Evolutionary conservation across 2,113 vertebrate species (phyloP).

Genomic region (Mesocricetus auratus): DNA sequence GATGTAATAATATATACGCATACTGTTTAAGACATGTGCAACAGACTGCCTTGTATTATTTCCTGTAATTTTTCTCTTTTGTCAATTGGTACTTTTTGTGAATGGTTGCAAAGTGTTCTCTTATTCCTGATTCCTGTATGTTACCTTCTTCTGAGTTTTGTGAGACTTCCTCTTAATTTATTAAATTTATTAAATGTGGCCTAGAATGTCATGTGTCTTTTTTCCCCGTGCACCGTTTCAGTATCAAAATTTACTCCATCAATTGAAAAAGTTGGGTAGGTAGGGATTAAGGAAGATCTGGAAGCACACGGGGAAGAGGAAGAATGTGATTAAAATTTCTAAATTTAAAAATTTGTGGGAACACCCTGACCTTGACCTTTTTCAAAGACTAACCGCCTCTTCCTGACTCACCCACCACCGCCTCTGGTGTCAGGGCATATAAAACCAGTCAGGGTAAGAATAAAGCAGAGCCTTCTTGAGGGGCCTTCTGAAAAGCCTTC

Average conservation of each 20-base stretch:
- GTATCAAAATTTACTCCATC: background rate
- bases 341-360: too few species aligned
- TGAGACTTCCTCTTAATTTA: conserved; percentile 81
- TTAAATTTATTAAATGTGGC: conserved; percentile 81
- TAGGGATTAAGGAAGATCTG: background rate
- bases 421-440: too few species aligned
- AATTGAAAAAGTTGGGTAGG: background rate
- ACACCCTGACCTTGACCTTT: too few species aligned
- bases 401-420: too few species aligned
- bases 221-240: background rate
- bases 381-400: too few species aligned
- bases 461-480: too few species aligned
- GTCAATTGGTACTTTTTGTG: conserved; percentile 77
- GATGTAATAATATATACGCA: conserved; percentile 72
- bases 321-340: background rate
- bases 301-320: background rate
- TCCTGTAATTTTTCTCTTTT: conserved; percentile 72
- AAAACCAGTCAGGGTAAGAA: too few species aligned
- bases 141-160: conserved; percentile 72
- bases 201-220: conserved; percentile 38
- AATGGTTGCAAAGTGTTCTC: conserved; percentile 73
- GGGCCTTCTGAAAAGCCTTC: too few species aligned
- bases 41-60: conserved; percentile 81
- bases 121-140: conserved; percentile 73
- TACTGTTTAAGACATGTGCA: conserved; percentile 72